Percentiles rank a stretch among this genome's conserved stretches.
phyloP scores from a whole-genome alignment of 2,113 vertebrate genomes.

The Laterallus jamaicensis region DNA sequence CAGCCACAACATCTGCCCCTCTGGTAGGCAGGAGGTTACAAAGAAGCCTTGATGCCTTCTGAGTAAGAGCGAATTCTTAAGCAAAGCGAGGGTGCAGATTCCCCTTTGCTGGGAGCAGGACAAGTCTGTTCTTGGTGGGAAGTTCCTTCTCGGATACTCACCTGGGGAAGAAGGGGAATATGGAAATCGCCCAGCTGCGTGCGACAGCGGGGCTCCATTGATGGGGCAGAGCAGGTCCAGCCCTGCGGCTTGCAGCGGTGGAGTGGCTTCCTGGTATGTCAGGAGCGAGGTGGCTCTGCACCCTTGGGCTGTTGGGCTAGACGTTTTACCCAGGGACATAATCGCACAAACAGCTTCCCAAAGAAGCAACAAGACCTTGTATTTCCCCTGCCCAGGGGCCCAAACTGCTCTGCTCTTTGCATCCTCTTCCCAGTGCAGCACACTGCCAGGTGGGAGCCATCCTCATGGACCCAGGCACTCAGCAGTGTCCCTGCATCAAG shows the following conservation, averaged over 20 bases:
- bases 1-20: constrained; percentile 17
- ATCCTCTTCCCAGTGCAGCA: neutral
- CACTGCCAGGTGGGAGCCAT: fast-evolving
- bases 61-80: neutral
- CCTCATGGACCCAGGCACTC: neutral
- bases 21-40: neutral
- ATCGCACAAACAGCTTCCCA: neutral
- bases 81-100: neutral
- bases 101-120: neutral
- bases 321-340: fast-evolving
- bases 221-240: neutral
- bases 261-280: neutral
- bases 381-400: neutral
- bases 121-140: constrained; percentile 62
- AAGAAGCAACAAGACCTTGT: neutral
- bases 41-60: constrained; percentile 25
- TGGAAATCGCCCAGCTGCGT: neutral
- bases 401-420: neutral
- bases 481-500: neutral
- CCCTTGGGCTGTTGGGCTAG: neutral
- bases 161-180: neutral
- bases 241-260: neutral
- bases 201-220: fast-evolving
- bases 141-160: neutral
- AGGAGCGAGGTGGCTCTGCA: neutral